A percentile compares a stretch with the other conserved stretches of the same genome.
These are phyloP conservation scores for Saccostrea cuccullata DNA, from an alignment of 1,140 invertebrate genomes.

Conservation along the genomic window DNA sequence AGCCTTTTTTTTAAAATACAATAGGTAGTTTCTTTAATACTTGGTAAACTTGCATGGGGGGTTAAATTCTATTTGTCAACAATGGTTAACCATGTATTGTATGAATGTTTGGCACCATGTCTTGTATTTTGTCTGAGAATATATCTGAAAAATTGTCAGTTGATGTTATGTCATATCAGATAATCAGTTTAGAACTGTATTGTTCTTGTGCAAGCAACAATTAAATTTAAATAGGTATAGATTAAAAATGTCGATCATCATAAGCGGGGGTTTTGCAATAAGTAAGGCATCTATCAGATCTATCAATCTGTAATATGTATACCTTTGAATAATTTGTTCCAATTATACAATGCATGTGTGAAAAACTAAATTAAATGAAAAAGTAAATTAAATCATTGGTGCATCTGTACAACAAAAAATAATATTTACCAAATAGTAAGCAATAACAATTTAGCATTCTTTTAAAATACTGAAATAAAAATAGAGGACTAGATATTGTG, in stretches of 20 bases:
- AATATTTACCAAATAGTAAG: too few species aligned
- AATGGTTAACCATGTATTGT: conserved; percentile 14
- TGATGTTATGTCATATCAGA: not conserved
- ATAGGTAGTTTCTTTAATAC: not conserved
- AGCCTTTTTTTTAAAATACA: too few species aligned
- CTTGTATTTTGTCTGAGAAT: not conserved
- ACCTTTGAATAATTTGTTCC: not conserved
- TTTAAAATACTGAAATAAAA: too few species aligned
- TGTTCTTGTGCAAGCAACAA: not conserved
- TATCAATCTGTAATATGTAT: not conserved
- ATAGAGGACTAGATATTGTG: too few species aligned
- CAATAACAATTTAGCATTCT: too few species aligned
- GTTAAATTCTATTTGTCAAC: conserved; percentile 3
- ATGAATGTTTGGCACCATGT: not conserved
- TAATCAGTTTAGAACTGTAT: not conserved
- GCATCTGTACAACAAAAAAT: too few species aligned
- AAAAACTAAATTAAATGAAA: too few species aligned
- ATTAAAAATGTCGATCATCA: not conserved
- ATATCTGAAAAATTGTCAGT: not conserved
- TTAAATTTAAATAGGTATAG: not conserved
- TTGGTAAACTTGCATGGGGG: not conserved
- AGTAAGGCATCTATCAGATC: not conserved
- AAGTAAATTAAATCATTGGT: too few species aligned
- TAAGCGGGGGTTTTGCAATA: not conserved
- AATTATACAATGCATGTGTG: too few species aligned